Percentiles rank a stretch among this genome's conserved stretches.
Conservation (phyloP, 2,888 invertebrate species). For the Brachypalpus laphriformis region DNA sequence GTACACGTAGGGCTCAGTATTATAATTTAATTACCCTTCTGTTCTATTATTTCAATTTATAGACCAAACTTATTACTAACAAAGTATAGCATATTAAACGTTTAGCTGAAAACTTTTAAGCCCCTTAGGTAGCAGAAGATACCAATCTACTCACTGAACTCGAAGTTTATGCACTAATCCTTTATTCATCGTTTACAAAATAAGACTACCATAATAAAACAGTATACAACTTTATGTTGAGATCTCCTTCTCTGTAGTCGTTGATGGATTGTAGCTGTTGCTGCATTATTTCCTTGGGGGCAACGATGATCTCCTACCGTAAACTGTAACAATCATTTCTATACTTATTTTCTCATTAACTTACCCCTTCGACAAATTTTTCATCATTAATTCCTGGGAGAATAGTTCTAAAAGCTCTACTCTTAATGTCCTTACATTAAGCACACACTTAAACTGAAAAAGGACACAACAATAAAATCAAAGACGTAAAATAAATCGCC, state of each 20-base stretch:
- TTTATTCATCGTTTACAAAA: neutral
- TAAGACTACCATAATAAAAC: neutral
- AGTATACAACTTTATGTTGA: neutral
- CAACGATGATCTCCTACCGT: neutral
- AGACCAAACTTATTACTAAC: too few relatives aligned
- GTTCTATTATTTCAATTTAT: too few relatives aligned
- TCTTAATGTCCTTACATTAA: neutral
- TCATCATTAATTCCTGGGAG: neutral
- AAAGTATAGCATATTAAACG: too few relatives aligned
- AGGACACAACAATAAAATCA: neutral
- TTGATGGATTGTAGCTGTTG: neutral
- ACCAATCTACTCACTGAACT: neutral
- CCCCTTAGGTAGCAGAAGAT: neutral
- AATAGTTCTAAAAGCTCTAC: conserved; percentile 8
- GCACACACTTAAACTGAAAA: neutral
- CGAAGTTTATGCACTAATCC: neutral
- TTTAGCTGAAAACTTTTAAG: neutral
- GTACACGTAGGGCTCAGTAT: too few relatives aligned
- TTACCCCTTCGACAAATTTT: neutral
- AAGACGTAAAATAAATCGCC: conserved; percentile 7
- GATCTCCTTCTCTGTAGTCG: neutral
- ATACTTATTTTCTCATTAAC: neutral
- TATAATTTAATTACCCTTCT: too few relatives aligned
- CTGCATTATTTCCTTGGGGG: neutral
- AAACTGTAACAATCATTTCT: neutral